Base-by-base conservation (phyloP, 2,113 vertebrate genomes). In the Scortum barcoo region DNA sequence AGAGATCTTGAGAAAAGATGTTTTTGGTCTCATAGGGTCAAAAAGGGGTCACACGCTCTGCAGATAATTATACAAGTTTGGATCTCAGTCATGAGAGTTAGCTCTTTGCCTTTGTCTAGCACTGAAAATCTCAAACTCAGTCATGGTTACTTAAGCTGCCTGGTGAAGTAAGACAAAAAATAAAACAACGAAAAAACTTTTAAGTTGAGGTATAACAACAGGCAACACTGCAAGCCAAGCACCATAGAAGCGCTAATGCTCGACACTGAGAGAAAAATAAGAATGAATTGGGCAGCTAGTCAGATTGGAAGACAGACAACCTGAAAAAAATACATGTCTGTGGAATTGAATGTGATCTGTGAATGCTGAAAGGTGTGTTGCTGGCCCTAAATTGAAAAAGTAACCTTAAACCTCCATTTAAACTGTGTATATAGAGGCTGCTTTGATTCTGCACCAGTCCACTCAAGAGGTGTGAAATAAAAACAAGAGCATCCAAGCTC, bases 401-500 rank as follows among this genome's bases (percentile, higher is more conserved):
- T 28, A 54, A 30, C 11, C 51, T 28, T 38, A 58, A 60, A 75
- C 51, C 36, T 56, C 53, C n/a, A 54, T n/a, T 57, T 62, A 68
- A 69, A 78, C 69, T 13, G 38, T 30, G 57, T 74, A 19, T 20
- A 44, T 66, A 2, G 53, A 22, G n/a, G 28, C 65, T 65, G 69
- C 61, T 86, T 17, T 65, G 56, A 58, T 72, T 80, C 24, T 63
- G 76, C 36, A 1, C 28, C 20, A 70, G 65, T 79, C 65, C 19
- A 36, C 84, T 86, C 19, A 26, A 67, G 56, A 81, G 62, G 77
- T 78, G 74, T 74, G 65, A 78, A 84, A 89, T n/a, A 1, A 69
- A 82, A 88, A 87, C 73, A 80, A 13, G 30, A 86, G 36, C 53
- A 60, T 56, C 58, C 61, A 53, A 11, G 57, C 54, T 68, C 40